Evolutionary conservation across 2,888 invertebrate genomes (phyloP).

Genomic region (Drosophila ezoana): DNA sequence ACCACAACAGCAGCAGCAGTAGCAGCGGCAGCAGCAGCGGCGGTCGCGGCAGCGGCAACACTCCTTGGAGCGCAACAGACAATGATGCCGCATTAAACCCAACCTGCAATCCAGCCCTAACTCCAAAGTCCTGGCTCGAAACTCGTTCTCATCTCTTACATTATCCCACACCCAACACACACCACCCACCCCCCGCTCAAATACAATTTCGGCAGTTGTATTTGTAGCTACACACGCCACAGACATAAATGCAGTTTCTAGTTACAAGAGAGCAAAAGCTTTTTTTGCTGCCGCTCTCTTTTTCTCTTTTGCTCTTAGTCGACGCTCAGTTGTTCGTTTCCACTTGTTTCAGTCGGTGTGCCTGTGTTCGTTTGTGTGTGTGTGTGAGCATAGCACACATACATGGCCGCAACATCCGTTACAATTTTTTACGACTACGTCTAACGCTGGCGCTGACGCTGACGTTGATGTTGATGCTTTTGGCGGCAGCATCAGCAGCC

Average conservation of each 20-base stretch:
- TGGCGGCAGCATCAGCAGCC: slow-evolving; percentile 55
- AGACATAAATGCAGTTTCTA: slow-evolving; percentile 68
- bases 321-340: slow-evolving; percentile 63
- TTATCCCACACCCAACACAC: not conserved
- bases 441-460: slow-evolving; percentile 62
- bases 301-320: slow-evolving; percentile 13
- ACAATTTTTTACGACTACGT: slow-evolving; percentile 76
- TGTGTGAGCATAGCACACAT: slow-evolving; percentile 43
- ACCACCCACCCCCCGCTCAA: not conserved
- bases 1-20: slow-evolving; percentile 59
- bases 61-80: slow-evolving; percentile 52
- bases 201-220: slow-evolving; percentile 14
- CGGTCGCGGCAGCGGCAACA: slow-evolving; percentile 19
- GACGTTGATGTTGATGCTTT: slow-evolving; percentile 75
- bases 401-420: slow-evolving; percentile 80
- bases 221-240: slow-evolving; percentile 41
- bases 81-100: slow-evolving; percentile 54
- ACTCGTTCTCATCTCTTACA: slow-evolving; percentile 20
- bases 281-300: slow-evolving; percentile 31
- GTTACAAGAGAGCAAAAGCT: slow-evolving; percentile 67
- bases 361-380: not conserved
- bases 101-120: slow-evolving; percentile 25
- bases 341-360: slow-evolving; percentile 66
- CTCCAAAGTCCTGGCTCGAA: slow-evolving; percentile 15
- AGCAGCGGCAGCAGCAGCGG: slow-evolving; percentile 15